These are phyloP conservation scores for Eulemur coronatus DNA, from an alignment of 2,797 vertebrate species.

Conservation along the genomic window DNA sequence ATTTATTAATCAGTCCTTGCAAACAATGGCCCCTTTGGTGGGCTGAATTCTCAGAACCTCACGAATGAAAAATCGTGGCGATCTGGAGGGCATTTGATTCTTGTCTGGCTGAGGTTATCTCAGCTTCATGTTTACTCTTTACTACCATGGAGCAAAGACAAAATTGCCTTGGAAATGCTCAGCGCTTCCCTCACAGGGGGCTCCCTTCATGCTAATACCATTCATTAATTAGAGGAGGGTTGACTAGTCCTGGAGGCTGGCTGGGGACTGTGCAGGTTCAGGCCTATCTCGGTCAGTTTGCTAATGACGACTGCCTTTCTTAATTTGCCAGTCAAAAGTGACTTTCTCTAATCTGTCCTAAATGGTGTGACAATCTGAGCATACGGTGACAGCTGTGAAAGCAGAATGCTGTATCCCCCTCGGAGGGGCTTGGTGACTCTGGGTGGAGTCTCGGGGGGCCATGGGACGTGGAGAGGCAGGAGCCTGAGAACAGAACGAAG, in stretches of 20 bases:
- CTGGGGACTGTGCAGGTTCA: constrained; percentile 52
- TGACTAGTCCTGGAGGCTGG: background rate
- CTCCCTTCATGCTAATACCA: constrained; percentile 63
- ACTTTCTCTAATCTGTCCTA: constrained; percentile 62
- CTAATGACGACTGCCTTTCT: constrained; percentile 64
- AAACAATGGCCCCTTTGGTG: constrained; percentile 84
- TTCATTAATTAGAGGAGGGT: constrained; percentile 78
- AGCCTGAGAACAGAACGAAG: constrained; percentile 82
- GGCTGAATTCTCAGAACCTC: constrained; percentile 73
- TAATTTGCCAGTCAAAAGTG: constrained; percentile 68
- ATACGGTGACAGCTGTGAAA: constrained; percentile 75
- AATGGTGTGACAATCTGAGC: constrained; percentile 66
- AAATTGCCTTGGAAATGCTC: constrained; percentile 68
- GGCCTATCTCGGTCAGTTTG: constrained; percentile 64
- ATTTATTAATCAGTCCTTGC: constrained; percentile 91
- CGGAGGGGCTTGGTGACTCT: background rate
- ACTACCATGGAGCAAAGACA: constrained; percentile 83
- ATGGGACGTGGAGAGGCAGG: constrained; percentile 72
- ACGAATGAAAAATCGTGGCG: constrained; percentile 72
- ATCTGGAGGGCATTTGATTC: constrained; percentile 76
- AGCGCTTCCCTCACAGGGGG: background rate
- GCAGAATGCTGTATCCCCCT: background rate
- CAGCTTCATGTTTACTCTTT: constrained; percentile 82
- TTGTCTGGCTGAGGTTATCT: constrained; percentile 88
- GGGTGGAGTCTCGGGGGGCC: constrained; percentile 36